phyloP scores from a whole-genome alignment of 2,113 vertebrate genomes.

The Clinocottus analis region DNA sequence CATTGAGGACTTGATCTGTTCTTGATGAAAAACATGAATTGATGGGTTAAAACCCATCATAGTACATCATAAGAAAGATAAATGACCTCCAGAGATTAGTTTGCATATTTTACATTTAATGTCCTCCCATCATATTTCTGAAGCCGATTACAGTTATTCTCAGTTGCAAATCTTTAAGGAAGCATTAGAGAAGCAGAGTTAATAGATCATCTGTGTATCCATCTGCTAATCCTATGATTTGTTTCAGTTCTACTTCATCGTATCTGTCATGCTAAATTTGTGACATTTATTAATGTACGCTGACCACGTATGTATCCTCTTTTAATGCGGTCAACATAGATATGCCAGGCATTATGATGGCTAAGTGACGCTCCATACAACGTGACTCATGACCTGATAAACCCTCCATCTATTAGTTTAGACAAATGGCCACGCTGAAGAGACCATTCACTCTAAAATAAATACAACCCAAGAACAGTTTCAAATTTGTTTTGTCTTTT shows the following conservation, averaged over 20 bases:
- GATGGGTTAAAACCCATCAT: background rate
- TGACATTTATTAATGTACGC: background rate
- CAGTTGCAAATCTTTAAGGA: conserved; percentile 27
- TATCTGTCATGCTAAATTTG: background rate
- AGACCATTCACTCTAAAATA: background rate
- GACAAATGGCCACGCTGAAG: background rate
- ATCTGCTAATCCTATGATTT: conserved; percentile 54
- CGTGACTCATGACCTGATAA: background rate
- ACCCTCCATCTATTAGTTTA: background rate
- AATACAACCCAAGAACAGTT: background rate
- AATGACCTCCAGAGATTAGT: conserved; percentile 31
- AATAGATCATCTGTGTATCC: conserved; percentile 24
- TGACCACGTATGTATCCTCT: background rate
- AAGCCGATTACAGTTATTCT: conserved; percentile 38
- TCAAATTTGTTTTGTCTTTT: conserved; percentile 71
- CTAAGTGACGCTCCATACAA: background rate
- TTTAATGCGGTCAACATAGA: background rate
- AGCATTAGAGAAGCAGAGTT: conserved; percentile 31
- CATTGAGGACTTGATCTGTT: background rate
- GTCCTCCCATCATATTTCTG: conserved; percentile 6
- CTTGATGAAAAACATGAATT: background rate
- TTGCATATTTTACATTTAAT: conserved; percentile 8
- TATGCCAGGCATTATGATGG: background rate
- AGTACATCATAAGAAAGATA: background rate
- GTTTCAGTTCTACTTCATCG: conserved; percentile 33